A percentile compares a stretch with the other conserved stretches of the same genome.
Evolutionary conservation across 1,140 invertebrate genomes (phyloP).

Genomic region (Radopholus similis): DNA sequence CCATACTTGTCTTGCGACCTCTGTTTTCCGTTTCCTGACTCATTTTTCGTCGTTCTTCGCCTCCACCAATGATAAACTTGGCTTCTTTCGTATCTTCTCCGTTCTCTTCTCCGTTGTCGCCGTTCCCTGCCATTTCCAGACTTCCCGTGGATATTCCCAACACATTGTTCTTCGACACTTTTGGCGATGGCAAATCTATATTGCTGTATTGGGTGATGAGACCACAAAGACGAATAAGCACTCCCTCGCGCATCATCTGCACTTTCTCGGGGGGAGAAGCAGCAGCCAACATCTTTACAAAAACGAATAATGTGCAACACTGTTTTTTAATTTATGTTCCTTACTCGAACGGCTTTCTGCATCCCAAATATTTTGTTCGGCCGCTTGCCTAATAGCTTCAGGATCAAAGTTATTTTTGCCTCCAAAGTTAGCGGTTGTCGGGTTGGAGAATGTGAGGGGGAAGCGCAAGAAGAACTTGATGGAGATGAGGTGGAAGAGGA

Average conservation of each 20-base stretch:
- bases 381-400: constrained; percentile 5
- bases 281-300: constrained; percentile 38
- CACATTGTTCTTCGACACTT: not conserved
- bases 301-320: not conserved
- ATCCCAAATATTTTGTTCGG: constrained; percentile 37
- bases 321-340: constrained; percentile 12
- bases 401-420: constrained; percentile 4
- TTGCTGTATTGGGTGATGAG: constrained; percentile 23
- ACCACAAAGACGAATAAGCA: constrained; percentile 13
- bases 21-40: not conserved
- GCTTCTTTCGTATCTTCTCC: not conserved
- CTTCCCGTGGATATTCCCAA: not conserved
- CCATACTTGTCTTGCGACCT: not conserved
- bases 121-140: not conserved
- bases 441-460: not conserved
- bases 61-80: too few species aligned
- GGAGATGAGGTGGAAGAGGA: constrained; percentile 17
- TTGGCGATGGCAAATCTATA: not conserved
- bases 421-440: not conserved
- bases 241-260: constrained; percentile 18
- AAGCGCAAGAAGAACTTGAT: constrained; percentile 8
- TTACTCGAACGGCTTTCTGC: constrained; percentile 43
- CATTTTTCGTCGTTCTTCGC: not conserved
- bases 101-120: not conserved
- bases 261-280: constrained; percentile 35